Evolutionary conservation across 1,140 invertebrate genomes (phyloP).

Genomic region (Lepeophtheirus salmonis): DNA sequence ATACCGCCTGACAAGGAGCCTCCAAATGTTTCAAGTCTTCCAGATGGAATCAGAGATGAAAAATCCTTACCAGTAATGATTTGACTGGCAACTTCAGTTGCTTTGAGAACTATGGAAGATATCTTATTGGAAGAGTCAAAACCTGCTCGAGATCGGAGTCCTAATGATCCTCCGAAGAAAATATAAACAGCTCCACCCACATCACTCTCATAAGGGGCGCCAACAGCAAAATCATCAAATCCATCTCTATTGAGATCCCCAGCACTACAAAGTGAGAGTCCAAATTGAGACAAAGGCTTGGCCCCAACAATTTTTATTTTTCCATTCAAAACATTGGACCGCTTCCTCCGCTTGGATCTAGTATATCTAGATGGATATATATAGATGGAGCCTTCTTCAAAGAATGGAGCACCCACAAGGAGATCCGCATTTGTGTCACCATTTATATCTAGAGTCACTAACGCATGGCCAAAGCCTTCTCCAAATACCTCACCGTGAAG

Average conservation of each 20-base stretch:
- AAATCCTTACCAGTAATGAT: conserved; percentile 36
- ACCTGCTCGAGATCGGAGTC: conserved; percentile 46
- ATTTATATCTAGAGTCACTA: conserved; percentile 48
- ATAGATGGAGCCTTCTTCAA: conserved; percentile 71
- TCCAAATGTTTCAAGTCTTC: conserved; percentile 44
- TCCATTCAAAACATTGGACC: not conserved
- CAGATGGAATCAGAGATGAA: conserved; percentile 25
- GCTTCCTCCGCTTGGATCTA: too few relatives aligned
- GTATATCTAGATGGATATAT: conserved; percentile 64
- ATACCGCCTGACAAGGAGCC: conserved; percentile 69
- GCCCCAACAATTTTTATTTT: conserved; percentile 15
- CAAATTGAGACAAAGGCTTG: conserved; percentile 38
- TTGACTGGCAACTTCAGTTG: conserved; percentile 26
- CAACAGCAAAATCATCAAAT: conserved; percentile 69
- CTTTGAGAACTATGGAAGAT: conserved; percentile 20
- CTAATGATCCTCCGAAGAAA: conserved; percentile 56
- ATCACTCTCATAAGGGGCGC: conserved; percentile 71
- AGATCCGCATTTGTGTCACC: conserved; percentile 60
- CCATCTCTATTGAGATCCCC: conserved; percentile 81
- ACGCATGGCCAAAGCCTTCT: conserved; percentile 50
- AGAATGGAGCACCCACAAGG: conserved; percentile 75
- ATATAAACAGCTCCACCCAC: conserved; percentile 56
- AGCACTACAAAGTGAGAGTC: conserved; percentile 58
- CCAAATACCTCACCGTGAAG: conserved; percentile 41
- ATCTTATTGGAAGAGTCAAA: conserved; percentile 44